Percentiles rank a stretch among this genome's conserved stretches.
Evolutionary conservation across 2,113 vertebrate genomes (phyloP).

Genomic region (Pontoporia blainvillei): DNA sequence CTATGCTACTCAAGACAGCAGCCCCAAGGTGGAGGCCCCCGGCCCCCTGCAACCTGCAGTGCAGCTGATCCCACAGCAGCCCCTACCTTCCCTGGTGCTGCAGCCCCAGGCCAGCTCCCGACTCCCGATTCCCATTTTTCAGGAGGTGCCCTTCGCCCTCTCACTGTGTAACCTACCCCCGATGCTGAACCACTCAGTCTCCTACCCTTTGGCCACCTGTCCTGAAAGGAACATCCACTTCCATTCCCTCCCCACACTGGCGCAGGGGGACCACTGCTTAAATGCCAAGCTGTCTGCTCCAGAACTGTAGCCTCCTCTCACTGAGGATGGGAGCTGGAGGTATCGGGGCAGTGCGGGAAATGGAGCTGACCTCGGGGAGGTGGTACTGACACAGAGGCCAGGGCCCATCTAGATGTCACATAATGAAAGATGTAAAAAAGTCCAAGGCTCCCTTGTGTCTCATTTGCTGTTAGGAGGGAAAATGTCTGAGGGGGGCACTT

Average conservation of each 20-base stretch:
- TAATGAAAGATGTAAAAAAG: conserved; percentile 29
- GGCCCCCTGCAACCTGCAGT: not conserved
- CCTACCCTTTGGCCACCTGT: conserved; percentile 63
- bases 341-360: not conserved
- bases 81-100: not conserved
- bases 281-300: conserved; percentile 58
- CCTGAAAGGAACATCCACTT: conserved; percentile 53
- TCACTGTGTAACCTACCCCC: conserved; percentile 65
- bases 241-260: conserved; percentile 56
- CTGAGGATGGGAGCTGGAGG: not conserved
- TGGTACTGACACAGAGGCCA: not conserved
- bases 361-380: not conserved
- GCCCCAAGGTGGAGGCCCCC: not conserved
- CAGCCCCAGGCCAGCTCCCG: not conserved
- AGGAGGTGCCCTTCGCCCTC: conserved; percentile 57
- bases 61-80: not conserved
- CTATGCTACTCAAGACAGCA: not conserved
- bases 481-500: not conserved
- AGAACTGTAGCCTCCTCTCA: conserved; percentile 37
- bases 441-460: not conserved
- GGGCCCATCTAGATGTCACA: conserved; percentile 16
- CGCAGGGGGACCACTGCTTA: not conserved
- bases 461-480: not conserved
- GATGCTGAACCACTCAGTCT: conserved; percentile 67
- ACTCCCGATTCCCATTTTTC: conserved; percentile 48